Evolutionary conservation across 2,113 vertebrate genomes (phyloP).

Genomic region (Melospiza georgiana): DNA sequence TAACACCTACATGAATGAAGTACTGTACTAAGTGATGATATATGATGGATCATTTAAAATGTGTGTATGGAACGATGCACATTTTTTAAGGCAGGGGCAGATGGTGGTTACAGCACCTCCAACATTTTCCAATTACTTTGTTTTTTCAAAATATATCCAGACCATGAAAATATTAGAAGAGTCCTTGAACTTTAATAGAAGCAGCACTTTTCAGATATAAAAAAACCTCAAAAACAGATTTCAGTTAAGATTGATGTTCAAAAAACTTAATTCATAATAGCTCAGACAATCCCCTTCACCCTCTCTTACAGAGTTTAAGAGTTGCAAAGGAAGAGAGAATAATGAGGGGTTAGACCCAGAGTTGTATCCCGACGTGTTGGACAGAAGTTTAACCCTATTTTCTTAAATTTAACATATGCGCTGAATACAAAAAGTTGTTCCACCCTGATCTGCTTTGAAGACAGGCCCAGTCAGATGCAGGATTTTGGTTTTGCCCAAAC

Average conservation of each 20-base stretch:
- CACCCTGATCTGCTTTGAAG: neutral
- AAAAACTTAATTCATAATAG: neutral
- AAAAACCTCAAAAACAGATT: neutral
- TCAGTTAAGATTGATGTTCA: neutral
- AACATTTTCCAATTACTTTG: conserved; percentile 58
- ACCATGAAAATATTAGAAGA: conserved; percentile 36
- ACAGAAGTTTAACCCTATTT: neutral
- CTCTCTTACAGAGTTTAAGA: neutral
- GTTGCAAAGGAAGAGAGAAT: neutral
- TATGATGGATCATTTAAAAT: conserved; percentile 55
- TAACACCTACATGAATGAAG: conserved; percentile 62
- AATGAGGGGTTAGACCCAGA: neutral
- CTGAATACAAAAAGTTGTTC: neutral
- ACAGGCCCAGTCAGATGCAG: neutral
- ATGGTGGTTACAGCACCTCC: conserved; percentile 36
- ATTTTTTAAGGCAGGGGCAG: conserved; percentile 49
- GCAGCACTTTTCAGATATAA: neutral
- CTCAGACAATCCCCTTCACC: neutral
- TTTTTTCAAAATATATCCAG: conserved; percentile 51
- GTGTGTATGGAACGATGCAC: conserved; percentile 23
- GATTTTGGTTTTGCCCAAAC: neutral
- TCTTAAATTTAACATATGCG: neutral
- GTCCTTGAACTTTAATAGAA: neutral
- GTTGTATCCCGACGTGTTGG: neutral
- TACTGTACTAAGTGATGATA: conserved; percentile 68